Evolutionary conservation across 2,113 vertebrate genomes (phyloP).

Genomic region (Chiloscyllium plagiosum): DNA sequence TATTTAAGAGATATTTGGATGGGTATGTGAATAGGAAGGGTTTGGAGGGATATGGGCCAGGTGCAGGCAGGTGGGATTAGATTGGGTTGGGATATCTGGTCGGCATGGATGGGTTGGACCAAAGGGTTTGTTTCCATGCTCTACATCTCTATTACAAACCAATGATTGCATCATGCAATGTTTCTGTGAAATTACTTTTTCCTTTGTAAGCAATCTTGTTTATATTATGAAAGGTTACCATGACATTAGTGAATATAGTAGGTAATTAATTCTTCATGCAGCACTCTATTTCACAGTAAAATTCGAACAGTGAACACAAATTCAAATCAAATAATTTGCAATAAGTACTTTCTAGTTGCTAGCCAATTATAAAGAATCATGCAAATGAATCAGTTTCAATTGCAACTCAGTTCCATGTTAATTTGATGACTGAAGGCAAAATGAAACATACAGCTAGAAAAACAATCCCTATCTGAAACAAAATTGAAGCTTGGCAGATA

Average conservation of each 20-base stretch:
- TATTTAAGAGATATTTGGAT: no score
- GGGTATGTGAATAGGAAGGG: no score
- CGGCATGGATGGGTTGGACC: no score
- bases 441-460: not conserved
- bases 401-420: not conserved
- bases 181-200: not conserved
- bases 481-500: not conserved
- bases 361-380: not conserved
- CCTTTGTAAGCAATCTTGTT: not conserved
- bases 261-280: not conserved
- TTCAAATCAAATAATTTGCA: conserved; percentile 4
- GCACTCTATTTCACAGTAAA: not conserved
- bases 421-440: not conserved
- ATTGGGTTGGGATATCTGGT: no score
- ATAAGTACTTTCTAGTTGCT: not conserved
- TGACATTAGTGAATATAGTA: not conserved
- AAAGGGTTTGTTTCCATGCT: no score
- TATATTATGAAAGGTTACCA: not conserved
- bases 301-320: not conserved
- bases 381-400: not conserved
- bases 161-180: not conserved
- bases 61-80: no score
- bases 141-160: not conserved
- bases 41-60: no score
- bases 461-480: not conserved